Evolutionary conservation across 2,888 invertebrate genomes (phyloP).

Genomic region (Clostera curtula): DNA sequence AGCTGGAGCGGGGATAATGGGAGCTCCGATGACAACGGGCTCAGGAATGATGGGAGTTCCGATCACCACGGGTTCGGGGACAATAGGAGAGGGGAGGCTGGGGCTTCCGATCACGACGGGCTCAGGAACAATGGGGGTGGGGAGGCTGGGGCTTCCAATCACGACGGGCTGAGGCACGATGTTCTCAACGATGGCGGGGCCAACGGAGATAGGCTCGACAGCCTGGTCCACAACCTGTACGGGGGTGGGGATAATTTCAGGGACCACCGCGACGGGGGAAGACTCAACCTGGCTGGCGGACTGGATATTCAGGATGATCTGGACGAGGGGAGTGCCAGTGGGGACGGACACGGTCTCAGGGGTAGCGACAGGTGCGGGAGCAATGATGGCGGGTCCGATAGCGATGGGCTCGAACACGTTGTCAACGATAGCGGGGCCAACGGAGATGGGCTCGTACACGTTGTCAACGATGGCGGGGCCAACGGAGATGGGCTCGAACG

Average conservation of each 20-base stretch:
- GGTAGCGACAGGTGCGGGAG: constrained; percentile 9
- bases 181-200: constrained; percentile 11
- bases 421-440: constrained; percentile 7
- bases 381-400: constrained; percentile 12
- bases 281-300: constrained; percentile 7
- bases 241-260: constrained; percentile 8
- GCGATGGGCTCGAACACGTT: constrained; percentile 6
- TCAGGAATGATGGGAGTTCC: constrained; percentile 12
- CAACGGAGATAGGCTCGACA: constrained; percentile 4
- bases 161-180: constrained; percentile 12
- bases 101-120: constrained; percentile 7
- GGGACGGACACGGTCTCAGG: constrained; percentile 7
- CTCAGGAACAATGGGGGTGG: neutral
- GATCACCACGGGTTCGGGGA: constrained; percentile 9
- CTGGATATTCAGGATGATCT: constrained; percentile 36
- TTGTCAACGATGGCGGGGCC: constrained; percentile 12
- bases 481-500: constrained; percentile 3
- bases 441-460: constrained; percentile 7
- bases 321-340: constrained; percentile 23
- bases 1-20: constrained; percentile 12
- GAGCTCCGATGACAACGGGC: constrained; percentile 9
- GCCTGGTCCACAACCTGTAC: constrained; percentile 10
- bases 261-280: constrained; percentile 11
- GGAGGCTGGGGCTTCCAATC: constrained; percentile 4
- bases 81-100: constrained; percentile 6